Conservation (phyloP, 2,888 invertebrate species). For the Sturmia bella region DNA sequence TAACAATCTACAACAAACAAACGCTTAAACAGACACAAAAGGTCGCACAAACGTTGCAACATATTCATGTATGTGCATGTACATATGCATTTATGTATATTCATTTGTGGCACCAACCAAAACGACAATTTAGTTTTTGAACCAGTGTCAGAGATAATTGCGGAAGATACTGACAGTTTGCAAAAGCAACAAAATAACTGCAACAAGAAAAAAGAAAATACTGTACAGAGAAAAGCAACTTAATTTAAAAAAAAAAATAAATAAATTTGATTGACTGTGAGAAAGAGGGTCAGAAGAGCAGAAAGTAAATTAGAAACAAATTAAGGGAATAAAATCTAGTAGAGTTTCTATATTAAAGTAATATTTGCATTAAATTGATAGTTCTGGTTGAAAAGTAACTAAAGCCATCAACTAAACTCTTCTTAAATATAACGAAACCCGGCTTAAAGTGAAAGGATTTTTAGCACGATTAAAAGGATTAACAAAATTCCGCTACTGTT, state of each 20-base stretch:
- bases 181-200: constrained; percentile 26
- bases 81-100: neutral
- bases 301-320: neutral
- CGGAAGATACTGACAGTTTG: constrained; percentile 44
- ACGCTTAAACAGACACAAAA: constrained; percentile 22
- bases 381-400: too few relatives aligned
- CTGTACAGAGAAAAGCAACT: neutral
- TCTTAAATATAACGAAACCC: too few relatives aligned
- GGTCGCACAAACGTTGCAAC: constrained; percentile 9
- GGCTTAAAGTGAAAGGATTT: too few relatives aligned
- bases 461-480: too few relatives aligned
- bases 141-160: constrained; percentile 57
- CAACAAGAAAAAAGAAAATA: neutral
- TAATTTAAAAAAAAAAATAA: neutral
- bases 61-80: neutral
- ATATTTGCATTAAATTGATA: too few relatives aligned
- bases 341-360: neutral
- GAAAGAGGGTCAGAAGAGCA: neutral
- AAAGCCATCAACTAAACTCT: too few relatives aligned
- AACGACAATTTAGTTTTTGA: constrained; percentile 52
- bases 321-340: neutral
- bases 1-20: neutral
- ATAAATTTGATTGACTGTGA: constrained; percentile 22
- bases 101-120: constrained; percentile 52
- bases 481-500: too few relatives aligned